These are phyloP conservation scores for Gadus macrocephalus DNA, from an alignment of 2,113 vertebrate genomes.

Conservation along the genomic window DNA sequence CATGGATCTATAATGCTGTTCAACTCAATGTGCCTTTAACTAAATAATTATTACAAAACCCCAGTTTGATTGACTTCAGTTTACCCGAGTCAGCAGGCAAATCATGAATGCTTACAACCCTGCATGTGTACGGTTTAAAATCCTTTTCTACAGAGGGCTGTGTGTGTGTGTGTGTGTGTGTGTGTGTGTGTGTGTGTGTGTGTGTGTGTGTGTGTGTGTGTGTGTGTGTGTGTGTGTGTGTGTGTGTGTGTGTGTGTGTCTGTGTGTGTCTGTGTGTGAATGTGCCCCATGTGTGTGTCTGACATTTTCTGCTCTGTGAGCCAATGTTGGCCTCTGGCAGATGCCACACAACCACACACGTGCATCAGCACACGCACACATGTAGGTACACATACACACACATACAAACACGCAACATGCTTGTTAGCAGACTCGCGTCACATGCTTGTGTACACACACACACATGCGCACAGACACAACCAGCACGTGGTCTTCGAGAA, in stretches of 20 bases:
- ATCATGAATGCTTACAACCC: background rate
- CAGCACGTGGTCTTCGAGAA: constrained; percentile 11
- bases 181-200: background rate
- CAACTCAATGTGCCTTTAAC: background rate
- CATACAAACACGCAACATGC: background rate
- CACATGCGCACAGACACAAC: constrained; percentile 31
- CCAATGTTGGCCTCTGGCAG: constrained; percentile 11
- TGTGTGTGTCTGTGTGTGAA: no score
- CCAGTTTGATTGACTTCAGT: background rate
- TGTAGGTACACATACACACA: constrained; percentile 1
- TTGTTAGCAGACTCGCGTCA: no score
- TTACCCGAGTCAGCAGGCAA: no score
- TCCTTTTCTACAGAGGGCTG: constrained; percentile 10
- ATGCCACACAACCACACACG: constrained; percentile 13
- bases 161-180: constrained; percentile 7
- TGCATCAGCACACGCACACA: constrained; percentile 10
- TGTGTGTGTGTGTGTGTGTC: background rate
- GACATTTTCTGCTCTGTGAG: constrained; percentile 8
- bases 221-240: background rate
- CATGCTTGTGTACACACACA: background rate
- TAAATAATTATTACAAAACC: background rate
- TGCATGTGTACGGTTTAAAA: background rate
- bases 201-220: background rate
- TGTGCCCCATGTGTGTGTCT: no score
- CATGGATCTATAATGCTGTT: background rate